Base-by-base conservation (phyloP, 2,888 invertebrate species). In the Alitta virens region DNA sequence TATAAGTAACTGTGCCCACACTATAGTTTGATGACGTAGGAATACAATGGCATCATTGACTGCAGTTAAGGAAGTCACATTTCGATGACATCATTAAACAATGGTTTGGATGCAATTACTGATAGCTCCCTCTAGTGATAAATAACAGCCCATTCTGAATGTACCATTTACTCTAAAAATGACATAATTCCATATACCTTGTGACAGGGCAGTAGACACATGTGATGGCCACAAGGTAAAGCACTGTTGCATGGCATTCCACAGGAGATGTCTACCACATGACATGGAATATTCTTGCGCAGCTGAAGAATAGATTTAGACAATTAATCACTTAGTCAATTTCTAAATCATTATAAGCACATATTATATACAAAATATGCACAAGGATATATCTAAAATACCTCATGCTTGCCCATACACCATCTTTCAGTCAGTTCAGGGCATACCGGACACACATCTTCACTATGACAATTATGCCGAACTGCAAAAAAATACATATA, bases 201-300 rank as follows among this genome's bases (percentile, higher is more conserved):
- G 68, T 95, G 94, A 75, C 94, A 95, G 1, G 86, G 87, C 70
- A 87, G 86, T 60, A 87, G 87, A 80, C 97, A 97, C 57, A 87
- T 89, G 80, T 98, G 97, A 23, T 88, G 87, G 0, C 90, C 90
- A 78, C 96, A 97, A 0, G 87, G 84, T 72, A 97, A 82, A 0
- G 87, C 86, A 74, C 90, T 91, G 55, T 88, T 88, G 80, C 97
- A 98, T 0, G 91, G 88, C 68, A 91, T 81, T 0, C 97, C 97
- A 82, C 97, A 98, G 1, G 94, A 93, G 75, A 96, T 90, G 75
- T 91, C 91, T 38, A 88, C 88, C 79, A 91, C 87, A 69, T 91
- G 88, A 77, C 94, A 94, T 12, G 93, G 92, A 72, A 96, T 92
- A 54, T 93, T 92, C 75, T 91, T 90, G 5, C 95, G 87, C 71